Evolutionary conservation across 2,888 invertebrate species (phyloP).

Genomic region (Eutolmus rufibarbis): DNA sequence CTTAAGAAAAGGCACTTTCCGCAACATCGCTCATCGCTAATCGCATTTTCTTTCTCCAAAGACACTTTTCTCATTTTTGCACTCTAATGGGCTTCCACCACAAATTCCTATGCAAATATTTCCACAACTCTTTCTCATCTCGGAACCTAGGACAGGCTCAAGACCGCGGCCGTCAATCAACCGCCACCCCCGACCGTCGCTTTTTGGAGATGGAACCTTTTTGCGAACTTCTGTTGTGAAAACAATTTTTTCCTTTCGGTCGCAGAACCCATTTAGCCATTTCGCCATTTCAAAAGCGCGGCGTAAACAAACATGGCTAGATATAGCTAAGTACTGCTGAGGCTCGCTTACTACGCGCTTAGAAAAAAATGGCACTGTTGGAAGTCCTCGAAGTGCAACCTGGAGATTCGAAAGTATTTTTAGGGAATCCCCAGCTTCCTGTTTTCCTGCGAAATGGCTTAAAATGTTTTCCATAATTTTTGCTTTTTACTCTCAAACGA

Average conservation of each 20-base stretch:
- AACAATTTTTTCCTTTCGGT: slow-evolving; percentile 18
- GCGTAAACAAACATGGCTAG: not conserved
- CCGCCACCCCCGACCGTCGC: not conserved
- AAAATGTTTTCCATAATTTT: not conserved
- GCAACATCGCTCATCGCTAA: not conserved
- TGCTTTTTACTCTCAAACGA: not conserved
- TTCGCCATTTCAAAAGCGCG: not conserved
- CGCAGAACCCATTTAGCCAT: not conserved
- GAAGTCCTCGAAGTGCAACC: not conserved
- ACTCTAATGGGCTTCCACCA: not conserved
- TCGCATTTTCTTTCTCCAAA: slow-evolving; percentile 14
- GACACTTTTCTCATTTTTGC: slow-evolving; percentile 19
- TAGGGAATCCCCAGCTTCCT: not conserved
- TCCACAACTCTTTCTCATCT: slow-evolving; percentile 1
- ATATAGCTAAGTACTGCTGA: not conserved
- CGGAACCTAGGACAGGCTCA: not conserved
- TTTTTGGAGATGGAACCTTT: not conserved
- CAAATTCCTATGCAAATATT: slow-evolving; percentile 37
- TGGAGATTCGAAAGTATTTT: not conserved
- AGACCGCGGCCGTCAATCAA: not conserved
- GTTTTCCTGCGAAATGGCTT: not conserved
- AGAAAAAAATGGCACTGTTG: not conserved
- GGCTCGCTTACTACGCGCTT: not conserved
- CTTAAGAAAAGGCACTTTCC: slow-evolving; percentile 3
- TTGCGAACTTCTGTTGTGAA: slow-evolving; percentile 18